Evolutionary conservation across 2,113 vertebrate genomes (phyloP), one percentile per base, ranked within the genome.

Genomic region (Butorides virescens): DNA sequence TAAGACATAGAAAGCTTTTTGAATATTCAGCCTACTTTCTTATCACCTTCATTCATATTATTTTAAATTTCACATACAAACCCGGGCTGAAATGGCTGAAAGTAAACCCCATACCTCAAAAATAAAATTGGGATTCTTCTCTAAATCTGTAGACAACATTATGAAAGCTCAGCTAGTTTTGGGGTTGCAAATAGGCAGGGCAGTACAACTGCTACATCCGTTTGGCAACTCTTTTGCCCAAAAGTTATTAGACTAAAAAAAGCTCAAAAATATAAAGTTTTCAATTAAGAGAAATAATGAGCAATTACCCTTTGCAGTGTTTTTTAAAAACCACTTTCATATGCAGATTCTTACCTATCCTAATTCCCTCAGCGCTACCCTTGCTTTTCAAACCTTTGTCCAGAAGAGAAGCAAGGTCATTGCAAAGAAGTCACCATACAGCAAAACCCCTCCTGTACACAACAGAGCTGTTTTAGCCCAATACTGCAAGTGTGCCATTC

Each of bases 61-160:
- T 27, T 93, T 95, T 75, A 52, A 36, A 55, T 70, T 68, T 88
- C 58, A 85, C 27, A 76, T 44, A 55, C 59, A 85, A 90, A 73
- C 3, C 6, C 30, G n/a, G 44, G 22, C 56, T 79, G 30, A 84
- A 63, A 78, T 3, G 30, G 83, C 58, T 89, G 36, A 22, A 63
- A 36, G 55, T 34, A 83, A 95, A 77, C 30, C 23, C 10, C 13
- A 26, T 30, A 32, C 30, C 52, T 58, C 71, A 62, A 88, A 81
- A 80, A 86, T 59, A n/a, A n/a, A 86, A 47, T 72, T 4, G 5
- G 16, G 36, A 58, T 30, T 25, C 44, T 46, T 80, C 26, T 42
- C 68, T 44, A 80, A 70, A 96, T 74, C 21, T 80, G 10, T 6
- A 71, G 30, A 21, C 34, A 73, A 50, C 29, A 7, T 65, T 26